Base-by-base conservation (phyloP, 2,113 vertebrate species). In the Copsychus sechellarum region DNA sequence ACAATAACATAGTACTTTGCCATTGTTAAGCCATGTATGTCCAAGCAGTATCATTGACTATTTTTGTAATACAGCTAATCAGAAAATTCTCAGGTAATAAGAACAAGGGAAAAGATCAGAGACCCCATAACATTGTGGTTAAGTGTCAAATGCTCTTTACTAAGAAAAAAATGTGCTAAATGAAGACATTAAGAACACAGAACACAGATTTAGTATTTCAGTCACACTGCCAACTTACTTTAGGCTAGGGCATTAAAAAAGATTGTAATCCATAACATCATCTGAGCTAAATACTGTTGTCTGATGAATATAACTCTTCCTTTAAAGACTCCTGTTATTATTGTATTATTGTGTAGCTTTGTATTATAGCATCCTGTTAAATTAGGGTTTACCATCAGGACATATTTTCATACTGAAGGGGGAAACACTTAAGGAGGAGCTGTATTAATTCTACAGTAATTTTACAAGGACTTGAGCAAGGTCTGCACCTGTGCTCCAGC, bases 401-500 rank as follows among this genome's bases (percentile, higher is more conserved):
- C 79, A 51, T 83, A 95, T 90, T 93, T 93, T 86, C 77, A 93
- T 82, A 94, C 54, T 80, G 88, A 47, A 42, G 24, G 36, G 12
- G 42, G 48, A 89, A 87, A 91, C 31, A 53, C 66, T 85, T 92
- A 66, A 73, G 51, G 31, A 97, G 97, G 83, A 96, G 66, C 56
- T 97, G 86, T 89, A 71, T 95, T 74, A 38, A 31, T 65, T 92
- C 88, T 42, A 36, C 36, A 83, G 33, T 64, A 53, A 76, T 98
- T 97, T 95, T 93, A 88, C 73, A 92, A 69, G 50, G 66, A 69
- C 77, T 94, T 92, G 58, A 66, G 61, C 88, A 74, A 94, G 97
- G 97, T 97, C 96, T 96, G 95, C 96, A 96, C 95, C 95, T 98
- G 96, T 48, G 56, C 92, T 97, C 69, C 61, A 81, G 90, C 79